Evolutionary conservation across 2,888 invertebrate species (phyloP), one percentile per base, ranked within the genome.

Genomic region (Drosophila niveifrons): DNA sequence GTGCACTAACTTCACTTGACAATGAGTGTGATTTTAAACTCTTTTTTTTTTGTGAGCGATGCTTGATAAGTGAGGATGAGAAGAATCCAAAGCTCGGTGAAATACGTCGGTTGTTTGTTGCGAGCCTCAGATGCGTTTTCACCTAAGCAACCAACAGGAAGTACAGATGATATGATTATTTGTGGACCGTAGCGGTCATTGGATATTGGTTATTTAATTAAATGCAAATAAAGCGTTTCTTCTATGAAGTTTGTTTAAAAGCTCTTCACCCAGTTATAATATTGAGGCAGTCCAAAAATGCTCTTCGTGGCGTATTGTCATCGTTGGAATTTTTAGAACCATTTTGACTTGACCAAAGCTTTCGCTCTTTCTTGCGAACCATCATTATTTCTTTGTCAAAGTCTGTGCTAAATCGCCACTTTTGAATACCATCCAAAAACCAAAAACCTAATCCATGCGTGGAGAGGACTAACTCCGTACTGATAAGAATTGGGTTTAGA

Each of bases 261-360:
- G 34, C 31, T 57, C 44, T 39, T 65, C 47, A 43, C 43, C 43
- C 1, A 57, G 4, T 52, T 59, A 18, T 36, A 55, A 59, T 59
- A 61, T 66, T 41, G 59, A 44, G 59, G 43, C 43, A 43, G 28
- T 59, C 9, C 9, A 28, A 52, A 66, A 53, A 53, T 48, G 47
- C 34, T 39, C 53, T 59, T 59, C 59, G 48, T 15, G 63, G 50
- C 10, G 43, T 63, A 50, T 59, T 59, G 41, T 43, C 50, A 53
- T 43, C 58, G 39, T 59, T 66, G 13, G 39, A 65, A 48, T 59
- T 59, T 53, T 23, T 52, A 65, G 58, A 58, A 39, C 47, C 46
- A 18, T 58, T 58, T 39, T 28, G 51, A 15, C 52, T 65, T 34
- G 18, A 44, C 18, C 44, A 44, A 44, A 44, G 44, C 11, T 44